These are phyloP conservation scores for Epinephelus cyanopodus DNA, from an alignment of 2,113 vertebrate species.

Conservation along the genomic window DNA sequence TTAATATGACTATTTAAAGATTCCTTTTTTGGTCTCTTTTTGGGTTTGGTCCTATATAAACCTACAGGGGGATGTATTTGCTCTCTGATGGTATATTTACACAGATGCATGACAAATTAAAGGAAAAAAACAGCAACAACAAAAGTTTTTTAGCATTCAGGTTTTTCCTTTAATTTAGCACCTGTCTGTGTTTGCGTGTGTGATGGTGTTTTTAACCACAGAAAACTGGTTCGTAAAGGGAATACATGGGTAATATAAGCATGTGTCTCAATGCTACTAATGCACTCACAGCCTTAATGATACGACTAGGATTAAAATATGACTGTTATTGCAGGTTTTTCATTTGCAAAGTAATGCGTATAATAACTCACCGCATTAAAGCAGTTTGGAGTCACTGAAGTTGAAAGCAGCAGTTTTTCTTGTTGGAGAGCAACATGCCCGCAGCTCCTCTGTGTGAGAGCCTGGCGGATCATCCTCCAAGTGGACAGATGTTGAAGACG, in stretches of 20 bases:
- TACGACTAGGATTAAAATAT: background rate
- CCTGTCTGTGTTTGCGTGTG: background rate
- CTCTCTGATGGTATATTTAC: background rate
- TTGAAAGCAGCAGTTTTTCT: constrained; percentile 12
- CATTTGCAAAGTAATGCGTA: background rate
- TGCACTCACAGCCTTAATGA: background rate
- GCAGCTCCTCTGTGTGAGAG: constrained; percentile 15
- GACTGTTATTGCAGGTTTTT: background rate
- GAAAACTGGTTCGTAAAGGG: background rate
- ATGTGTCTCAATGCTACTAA: background rate
- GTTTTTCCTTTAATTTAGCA: background rate
- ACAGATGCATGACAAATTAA: background rate
- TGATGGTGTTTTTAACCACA: background rate
- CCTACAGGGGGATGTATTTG: background rate
- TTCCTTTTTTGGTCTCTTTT: background rate
- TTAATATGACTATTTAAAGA: background rate
- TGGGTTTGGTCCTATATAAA: background rate
- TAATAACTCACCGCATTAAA: constrained; percentile 5
- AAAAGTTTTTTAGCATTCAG: background rate
- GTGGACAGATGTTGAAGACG: constrained; percentile 74
- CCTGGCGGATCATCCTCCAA: constrained; percentile 25
- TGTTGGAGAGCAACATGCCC: background rate
- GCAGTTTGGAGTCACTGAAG: background rate
- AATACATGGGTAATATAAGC: background rate
- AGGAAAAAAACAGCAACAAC: no score